phyloP scores from a whole-genome alignment of 2,888 invertebrate species.

The Tethea ocularis region DNA sequence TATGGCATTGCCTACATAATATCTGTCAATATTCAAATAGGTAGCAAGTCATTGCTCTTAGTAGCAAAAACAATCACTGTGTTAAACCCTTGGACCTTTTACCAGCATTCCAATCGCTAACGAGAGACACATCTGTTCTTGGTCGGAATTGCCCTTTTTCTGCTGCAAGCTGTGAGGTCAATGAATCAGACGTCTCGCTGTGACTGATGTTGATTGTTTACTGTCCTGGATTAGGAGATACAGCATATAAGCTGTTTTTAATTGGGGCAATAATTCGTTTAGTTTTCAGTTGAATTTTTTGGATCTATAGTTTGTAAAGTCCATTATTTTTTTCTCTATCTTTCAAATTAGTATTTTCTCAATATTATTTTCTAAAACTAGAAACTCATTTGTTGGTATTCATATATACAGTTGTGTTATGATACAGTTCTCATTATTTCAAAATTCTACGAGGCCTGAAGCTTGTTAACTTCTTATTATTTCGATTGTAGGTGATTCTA shows the following conservation, averaged over 20 bases:
- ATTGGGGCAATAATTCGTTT: background rate
- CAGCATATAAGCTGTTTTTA: too few relatives aligned
- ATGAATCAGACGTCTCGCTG: constrained; percentile 15
- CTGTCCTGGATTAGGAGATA: constrained; percentile 11
- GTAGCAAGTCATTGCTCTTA: background rate
- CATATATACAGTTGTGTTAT: too few relatives aligned
- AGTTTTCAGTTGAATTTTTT: background rate
- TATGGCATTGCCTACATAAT: background rate
- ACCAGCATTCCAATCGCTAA: constrained; percentile 18
- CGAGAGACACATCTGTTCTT: constrained; percentile 24
- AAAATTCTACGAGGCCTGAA: background rate
- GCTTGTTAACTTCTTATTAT: background rate
- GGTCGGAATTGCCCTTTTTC: constrained; percentile 9
- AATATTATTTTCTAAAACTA: background rate
- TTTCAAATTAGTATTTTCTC: too few relatives aligned
- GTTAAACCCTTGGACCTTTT: constrained; percentile 7
- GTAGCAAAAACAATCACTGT: background rate
- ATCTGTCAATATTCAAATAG: background rate
- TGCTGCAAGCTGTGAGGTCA: constrained; percentile 7
- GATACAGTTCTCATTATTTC: too few relatives aligned
- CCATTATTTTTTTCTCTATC: too few relatives aligned
- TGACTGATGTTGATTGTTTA: constrained; percentile 21
- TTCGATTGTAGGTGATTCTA: background rate
- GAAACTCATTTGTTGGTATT: background rate
- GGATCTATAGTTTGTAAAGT: background rate